Conservation (phyloP, 1,140 invertebrate species). For the Listronotus oregonensis region DNA sequence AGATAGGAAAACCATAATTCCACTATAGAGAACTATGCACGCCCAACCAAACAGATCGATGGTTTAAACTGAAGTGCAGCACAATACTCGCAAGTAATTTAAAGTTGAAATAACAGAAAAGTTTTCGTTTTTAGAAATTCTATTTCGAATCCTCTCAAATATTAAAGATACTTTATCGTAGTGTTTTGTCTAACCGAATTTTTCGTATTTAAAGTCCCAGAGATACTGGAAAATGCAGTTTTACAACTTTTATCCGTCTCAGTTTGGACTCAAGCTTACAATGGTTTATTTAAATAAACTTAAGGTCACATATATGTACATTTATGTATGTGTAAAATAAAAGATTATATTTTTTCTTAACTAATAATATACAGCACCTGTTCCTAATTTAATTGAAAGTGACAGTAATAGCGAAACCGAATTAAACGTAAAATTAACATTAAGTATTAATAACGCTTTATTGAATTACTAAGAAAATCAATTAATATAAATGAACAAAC, state of each 20-base stretch:
- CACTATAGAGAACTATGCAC: too few species aligned
- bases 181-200: conserved; percentile 20
- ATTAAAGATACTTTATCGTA: conserved; percentile 26
- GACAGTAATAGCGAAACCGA: too few species aligned
- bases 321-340: too few species aligned
- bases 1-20: too few species aligned
- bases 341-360: too few species aligned
- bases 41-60: conserved; percentile 12
- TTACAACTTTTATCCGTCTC: conserved; percentile 16
- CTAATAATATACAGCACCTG: too few species aligned
- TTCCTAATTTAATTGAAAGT: too few species aligned
- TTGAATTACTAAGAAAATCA: too few species aligned
- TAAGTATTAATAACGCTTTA: too few species aligned
- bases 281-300: not conserved
- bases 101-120: conserved; percentile 15
- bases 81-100: conserved; percentile 14
- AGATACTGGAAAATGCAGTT: conserved; percentile 19
- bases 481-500: too few species aligned
- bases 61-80: not conserved
- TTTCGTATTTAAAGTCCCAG: conserved; percentile 11
- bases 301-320: too few species aligned
- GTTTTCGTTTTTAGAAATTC: conserved; percentile 17
- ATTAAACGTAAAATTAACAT: too few species aligned
- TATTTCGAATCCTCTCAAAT: conserved; percentile 17
- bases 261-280: not conserved